Percentiles rank a stretch among this genome's conserved stretches.
Conservation (phyloP, 2,113 vertebrate species). For the Phalacrocorax carbo region DNA sequence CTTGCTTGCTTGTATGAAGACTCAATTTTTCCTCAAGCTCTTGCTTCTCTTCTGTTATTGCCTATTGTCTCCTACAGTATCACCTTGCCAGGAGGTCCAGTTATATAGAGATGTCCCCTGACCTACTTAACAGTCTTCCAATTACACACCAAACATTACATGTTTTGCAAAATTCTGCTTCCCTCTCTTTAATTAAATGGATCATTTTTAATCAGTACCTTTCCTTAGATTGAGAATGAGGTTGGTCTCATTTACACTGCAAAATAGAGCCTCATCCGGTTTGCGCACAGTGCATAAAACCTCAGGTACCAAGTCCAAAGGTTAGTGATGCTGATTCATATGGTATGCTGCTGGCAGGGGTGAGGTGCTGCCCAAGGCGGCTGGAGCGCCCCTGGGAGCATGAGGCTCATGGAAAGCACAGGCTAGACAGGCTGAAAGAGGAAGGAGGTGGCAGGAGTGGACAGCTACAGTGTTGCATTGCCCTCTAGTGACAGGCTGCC, state of each 20-base stretch:
- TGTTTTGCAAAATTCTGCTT: neutral
- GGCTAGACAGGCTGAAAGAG: neutral
- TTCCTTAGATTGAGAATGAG: neutral
- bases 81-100: neutral
- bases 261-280: neutral
- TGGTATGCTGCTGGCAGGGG: rapidly evolving
- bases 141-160: rapidly evolving
- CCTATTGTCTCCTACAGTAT: neutral
- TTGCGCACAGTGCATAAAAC: rapidly evolving
- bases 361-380: neutral
- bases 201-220: neutral
- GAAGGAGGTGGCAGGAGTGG: neutral
- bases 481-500: conserved; percentile 17
- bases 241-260: neutral
- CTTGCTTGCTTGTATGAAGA: neutral
- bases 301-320: neutral
- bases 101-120: neutral
- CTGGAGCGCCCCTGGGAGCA: neutral
- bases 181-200: neutral
- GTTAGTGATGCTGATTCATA: rapidly evolving
- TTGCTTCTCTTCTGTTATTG: neutral
- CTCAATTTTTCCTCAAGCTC: neutral
- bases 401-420: rapidly evolving
- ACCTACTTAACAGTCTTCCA: neutral
- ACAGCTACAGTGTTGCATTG: neutral